These are phyloP conservation scores for Brachionus paranguensis DNA, from an alignment of 1,140 invertebrate genomes.

Conservation along the genomic window DNA sequence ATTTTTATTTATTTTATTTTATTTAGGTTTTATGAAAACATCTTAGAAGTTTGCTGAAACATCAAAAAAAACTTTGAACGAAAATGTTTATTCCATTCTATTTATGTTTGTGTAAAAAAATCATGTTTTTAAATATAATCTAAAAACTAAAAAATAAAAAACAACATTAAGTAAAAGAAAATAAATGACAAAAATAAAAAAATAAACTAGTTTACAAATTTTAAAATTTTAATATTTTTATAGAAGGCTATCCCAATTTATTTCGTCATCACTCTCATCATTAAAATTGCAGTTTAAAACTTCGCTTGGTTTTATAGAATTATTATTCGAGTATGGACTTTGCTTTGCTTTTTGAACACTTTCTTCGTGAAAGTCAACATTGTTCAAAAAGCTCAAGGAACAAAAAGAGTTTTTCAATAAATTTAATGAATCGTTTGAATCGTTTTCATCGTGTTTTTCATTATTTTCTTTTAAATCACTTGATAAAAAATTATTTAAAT, in stretches of 20 bases:
- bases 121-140: no score
- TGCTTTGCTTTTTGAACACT: not conserved
- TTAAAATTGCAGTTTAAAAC: not conserved
- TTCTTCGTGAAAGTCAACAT: not conserved
- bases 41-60: no score
- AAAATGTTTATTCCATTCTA: no score
- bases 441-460: not conserved
- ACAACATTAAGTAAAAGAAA: not conserved
- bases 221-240: not conserved
- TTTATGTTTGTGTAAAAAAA: no score
- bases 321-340: not conserved
- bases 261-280: constrained; percentile 24
- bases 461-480: not conserved
- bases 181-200: not conserved
- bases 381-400: constrained; percentile 21
- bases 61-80: no score
- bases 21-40: no score
- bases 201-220: no score
- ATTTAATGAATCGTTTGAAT: constrained; percentile 25
- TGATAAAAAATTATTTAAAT: not conserved
- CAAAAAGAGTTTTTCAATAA: constrained; percentile 3
- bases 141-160: not conserved
- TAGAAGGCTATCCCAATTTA: not conserved
- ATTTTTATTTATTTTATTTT: no score
- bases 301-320: not conserved